A percentile compares a stretch with the other conserved stretches of the same genome.
Conservation (phyloP, 2,797 vertebrate species). For the Denticeps clupeoides region DNA sequence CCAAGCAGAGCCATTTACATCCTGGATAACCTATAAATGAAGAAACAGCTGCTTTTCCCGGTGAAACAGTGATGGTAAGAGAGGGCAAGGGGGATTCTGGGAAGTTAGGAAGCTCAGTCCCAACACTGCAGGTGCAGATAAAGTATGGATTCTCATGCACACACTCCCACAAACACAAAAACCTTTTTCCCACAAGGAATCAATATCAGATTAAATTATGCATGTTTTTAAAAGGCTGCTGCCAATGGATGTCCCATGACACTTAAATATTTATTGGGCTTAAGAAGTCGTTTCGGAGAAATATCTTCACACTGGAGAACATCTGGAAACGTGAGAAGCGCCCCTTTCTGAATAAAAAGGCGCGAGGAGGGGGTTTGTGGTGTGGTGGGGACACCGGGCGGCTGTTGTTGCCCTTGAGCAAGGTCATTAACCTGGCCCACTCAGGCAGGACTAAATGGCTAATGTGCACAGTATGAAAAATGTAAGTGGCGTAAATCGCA, state of each 20-base stretch:
- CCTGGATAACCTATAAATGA: too few relatives aligned
- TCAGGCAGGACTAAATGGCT: slow-evolving; percentile 51
- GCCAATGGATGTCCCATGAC: background rate
- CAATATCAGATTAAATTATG: slow-evolving; percentile 14
- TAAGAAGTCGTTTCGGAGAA: background rate
- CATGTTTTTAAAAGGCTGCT: slow-evolving; percentile 15
- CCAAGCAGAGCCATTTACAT: too few relatives aligned
- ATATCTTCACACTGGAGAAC: too few relatives aligned
- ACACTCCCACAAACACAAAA: background rate
- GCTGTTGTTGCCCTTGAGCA: slow-evolving; percentile 49
- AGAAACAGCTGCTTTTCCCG: too few relatives aligned
- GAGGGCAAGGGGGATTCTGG: too few relatives aligned
- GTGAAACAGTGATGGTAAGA: too few relatives aligned
- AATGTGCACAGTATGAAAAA: slow-evolving; percentile 55
- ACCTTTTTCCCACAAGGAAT: background rate
- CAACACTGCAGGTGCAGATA: too few relatives aligned
- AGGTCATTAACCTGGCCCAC: slow-evolving; percentile 47
- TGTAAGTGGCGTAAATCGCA: slow-evolving; percentile 57
- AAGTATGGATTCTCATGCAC: slow-evolving; percentile 10
- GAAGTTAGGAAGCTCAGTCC: too few relatives aligned
- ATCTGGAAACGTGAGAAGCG: background rate
- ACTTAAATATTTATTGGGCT: background rate
- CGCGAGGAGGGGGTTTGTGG: slow-evolving; percentile 1
- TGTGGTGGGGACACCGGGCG: background rate
- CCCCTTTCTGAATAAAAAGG: background rate